Conservation (phyloP, 2,888 invertebrate species). For the Therioaphis trifolii region DNA sequence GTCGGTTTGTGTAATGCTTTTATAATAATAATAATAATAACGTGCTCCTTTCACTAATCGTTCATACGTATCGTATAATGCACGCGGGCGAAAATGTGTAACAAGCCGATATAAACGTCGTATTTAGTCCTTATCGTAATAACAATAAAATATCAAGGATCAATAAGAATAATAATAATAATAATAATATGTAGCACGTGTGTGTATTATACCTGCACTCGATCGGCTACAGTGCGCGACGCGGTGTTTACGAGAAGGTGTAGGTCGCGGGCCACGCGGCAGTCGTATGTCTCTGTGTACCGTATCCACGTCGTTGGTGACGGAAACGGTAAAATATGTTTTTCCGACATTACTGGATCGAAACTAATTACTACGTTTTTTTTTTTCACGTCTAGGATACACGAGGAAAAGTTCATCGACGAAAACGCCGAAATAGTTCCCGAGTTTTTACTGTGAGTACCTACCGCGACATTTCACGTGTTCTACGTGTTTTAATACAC, state of each 20-base stretch:
- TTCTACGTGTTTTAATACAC: too few relatives aligned
- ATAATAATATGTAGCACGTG: not conserved
- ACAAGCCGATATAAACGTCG: not conserved
- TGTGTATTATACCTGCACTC: not conserved
- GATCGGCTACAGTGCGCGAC: too few relatives aligned
- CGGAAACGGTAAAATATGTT: not conserved
- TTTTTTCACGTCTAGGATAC: slow-evolving; percentile 2
- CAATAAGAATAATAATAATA: too few relatives aligned
- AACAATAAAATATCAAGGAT: slow-evolving; percentile 17
- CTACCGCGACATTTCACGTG: too few relatives aligned
- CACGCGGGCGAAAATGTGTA: not conserved
- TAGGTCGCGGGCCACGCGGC: too few relatives aligned
- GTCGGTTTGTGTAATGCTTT: slow-evolving; percentile 18
- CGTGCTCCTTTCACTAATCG: slow-evolving; percentile 20
- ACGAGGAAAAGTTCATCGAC: slow-evolving; percentile 10
- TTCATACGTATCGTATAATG: not conserved
- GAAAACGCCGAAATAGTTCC: slow-evolving; percentile 9
- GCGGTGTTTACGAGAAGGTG: not conserved
- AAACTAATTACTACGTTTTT: slow-evolving; percentile 19
- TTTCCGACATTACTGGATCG: not conserved
- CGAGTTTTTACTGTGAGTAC: slow-evolving; percentile 15
- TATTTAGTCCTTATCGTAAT: not conserved
- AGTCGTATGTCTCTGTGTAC: not conserved
- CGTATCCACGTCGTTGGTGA: not conserved
- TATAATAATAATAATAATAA: not conserved